Evolutionary conservation across 2,113 vertebrate genomes (phyloP), one percentile per base, ranked within the genome.

Genomic region (Neolamprologus devosi): DNA sequence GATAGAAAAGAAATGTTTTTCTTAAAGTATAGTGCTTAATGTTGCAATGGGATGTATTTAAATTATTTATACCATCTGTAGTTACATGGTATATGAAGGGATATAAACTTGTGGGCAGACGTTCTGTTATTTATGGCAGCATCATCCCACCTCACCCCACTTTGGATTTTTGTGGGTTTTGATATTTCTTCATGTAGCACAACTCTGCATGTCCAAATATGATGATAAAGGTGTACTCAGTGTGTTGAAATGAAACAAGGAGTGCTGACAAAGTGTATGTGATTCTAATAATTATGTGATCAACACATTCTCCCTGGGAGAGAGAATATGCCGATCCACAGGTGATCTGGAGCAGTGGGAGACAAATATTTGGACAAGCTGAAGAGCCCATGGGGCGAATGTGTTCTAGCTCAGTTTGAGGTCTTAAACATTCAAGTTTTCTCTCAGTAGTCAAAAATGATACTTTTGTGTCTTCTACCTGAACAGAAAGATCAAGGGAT

Each of bases 331-430:
- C 9, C 9, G 9, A 65, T 90, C 82, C 81, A 14, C 3, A 28
- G 7, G 55, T 54, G 75, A 80, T 88, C 81, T 82, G 51, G 21
- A 35, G 80, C 4, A 0, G 9, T 11, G 33, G 55, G 85, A 89
- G 78, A 54, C 21, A 84, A 85, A 86, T 87, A 75, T 89, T 91
- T 86, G 54, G 85, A 92, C 78, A 91, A 51, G 81, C 12, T 70
- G 26, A 70, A 11, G 75, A 80, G 21, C 33, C 65, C 10, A 42
- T 6, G 60, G 7, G 70, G 42, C 6, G 23, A 30, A 85, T 3
- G 9, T 19, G 23, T 49, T 70, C 7, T 82, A 49, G 40, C 86
- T 65, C 26, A 6, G 37, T 3, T 47, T 21, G 16, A 58, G 23
- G n/a, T 35, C 17, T 81, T 5, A 11, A 35, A 42, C 47, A 47